phyloP scores from a whole-genome alignment of 2,113 vertebrate species.

The Plotosus lineatus region DNA sequence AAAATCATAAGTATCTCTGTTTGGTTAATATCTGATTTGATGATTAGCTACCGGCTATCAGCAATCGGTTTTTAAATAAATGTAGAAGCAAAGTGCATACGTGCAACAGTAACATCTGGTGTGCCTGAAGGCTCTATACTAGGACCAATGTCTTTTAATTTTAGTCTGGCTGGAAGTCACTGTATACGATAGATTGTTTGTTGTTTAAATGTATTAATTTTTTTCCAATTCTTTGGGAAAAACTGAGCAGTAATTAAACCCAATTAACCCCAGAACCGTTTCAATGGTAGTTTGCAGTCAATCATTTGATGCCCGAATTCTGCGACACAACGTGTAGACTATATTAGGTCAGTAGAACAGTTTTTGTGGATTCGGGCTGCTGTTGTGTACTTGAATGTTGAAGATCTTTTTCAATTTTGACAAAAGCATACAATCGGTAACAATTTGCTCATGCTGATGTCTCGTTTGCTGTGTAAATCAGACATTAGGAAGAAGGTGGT shows the following conservation, averaged over 20 bases:
- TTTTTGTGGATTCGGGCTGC: no score
- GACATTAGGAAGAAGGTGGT: not conserved
- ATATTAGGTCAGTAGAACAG: no score
- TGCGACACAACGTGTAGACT: no score
- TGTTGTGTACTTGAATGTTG: no score
- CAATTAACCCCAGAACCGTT: no score
- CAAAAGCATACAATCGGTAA: no score
- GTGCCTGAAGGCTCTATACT: not conserved
- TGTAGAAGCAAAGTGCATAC: not conserved
- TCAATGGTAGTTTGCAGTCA: no score
- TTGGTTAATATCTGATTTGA: not conserved
- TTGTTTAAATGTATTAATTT: not conserved
- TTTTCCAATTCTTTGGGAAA: not conserved
- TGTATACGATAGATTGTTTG: not conserved
- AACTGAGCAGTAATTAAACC: no score
- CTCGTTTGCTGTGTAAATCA: no score
- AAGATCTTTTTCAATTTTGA: no score
- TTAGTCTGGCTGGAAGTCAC: not conserved
- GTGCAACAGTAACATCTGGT: not conserved
- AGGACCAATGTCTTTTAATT: not conserved
- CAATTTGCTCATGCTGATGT: no score
- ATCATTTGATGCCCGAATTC: no score
- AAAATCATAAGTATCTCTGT: not conserved
- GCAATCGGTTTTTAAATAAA: not conserved
- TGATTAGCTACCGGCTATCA: not conserved